These are phyloP conservation scores for Drosophila pallidifrons DNA, from an alignment of 1,140 invertebrate genomes.

Conservation along the genomic window DNA sequence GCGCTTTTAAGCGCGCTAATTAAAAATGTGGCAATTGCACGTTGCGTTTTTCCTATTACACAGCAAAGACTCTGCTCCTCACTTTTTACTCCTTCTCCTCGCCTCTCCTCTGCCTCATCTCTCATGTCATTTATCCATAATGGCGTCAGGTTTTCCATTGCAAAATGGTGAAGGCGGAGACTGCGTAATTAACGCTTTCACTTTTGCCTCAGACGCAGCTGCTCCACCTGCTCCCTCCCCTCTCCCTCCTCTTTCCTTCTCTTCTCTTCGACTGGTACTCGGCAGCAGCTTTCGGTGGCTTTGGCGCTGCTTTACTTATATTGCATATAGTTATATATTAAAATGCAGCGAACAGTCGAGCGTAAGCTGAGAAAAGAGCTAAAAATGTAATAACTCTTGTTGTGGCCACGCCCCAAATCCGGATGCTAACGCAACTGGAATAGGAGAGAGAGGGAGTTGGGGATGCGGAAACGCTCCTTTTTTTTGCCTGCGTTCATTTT, in stretches of 20 bases:
- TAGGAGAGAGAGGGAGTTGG: background rate
- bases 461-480: no score
- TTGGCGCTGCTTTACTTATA: slow-evolving; percentile 62
- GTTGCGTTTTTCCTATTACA: slow-evolving; percentile 28
- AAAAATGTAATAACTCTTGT: slow-evolving; percentile 82
- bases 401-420: slow-evolving; percentile 43
- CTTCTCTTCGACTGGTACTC: background rate
- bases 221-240: background rate
- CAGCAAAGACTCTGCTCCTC: background rate
- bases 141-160: slow-evolving; percentile 71
- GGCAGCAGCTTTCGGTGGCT: slow-evolving; percentile 35
- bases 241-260: background rate
- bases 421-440: background rate
- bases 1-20: slow-evolving; percentile 81
- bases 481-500: slow-evolving; percentile 45
- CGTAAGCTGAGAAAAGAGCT: slow-evolving; percentile 54
- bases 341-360: slow-evolving; percentile 61
- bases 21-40: slow-evolving; percentile 80
- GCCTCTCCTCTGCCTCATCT: slow-evolving; percentile 1
- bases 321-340: slow-evolving; percentile 84
- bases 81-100: background rate
- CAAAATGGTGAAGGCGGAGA: slow-evolving; percentile 18
- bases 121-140: slow-evolving; percentile 64
- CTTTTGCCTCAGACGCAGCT: slow-evolving; percentile 60
- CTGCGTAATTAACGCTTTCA: slow-evolving; percentile 76